These are phyloP conservation scores for Panagrolaimus sp. DNA, from an alignment of 1,140 invertebrate genomes.

Conservation along the genomic window DNA sequence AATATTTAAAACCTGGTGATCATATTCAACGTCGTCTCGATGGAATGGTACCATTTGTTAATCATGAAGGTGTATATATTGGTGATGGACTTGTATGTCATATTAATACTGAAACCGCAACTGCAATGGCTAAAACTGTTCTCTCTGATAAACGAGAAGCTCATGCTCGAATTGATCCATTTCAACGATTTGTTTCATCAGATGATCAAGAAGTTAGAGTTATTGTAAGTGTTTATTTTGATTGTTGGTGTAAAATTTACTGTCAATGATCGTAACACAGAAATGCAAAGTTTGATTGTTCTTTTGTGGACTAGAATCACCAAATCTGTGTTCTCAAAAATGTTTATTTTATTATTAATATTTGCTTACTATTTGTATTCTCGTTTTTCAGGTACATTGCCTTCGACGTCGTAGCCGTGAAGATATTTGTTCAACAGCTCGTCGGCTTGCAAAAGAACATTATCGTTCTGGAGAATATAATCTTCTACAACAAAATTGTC, in stretches of 20 bases:
- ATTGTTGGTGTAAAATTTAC: not conserved
- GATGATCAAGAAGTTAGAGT: not conserved
- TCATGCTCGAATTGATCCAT: not conserved
- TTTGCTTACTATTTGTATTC: too few relatives aligned
- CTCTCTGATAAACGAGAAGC: not conserved
- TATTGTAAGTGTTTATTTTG: not conserved
- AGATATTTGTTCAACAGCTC: not conserved
- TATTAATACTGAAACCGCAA: not conserved
- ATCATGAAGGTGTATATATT: conserved; percentile 5
- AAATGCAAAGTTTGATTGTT: too few relatives aligned
- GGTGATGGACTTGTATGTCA: not conserved
- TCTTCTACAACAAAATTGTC: not conserved
- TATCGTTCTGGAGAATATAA: not conserved
- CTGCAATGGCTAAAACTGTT: not conserved
- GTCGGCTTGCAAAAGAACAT: not conserved
- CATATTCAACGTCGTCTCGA: not conserved
- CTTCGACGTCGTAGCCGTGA: not conserved
- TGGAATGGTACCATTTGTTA: not conserved
- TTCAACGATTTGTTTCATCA: not conserved
- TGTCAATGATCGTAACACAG: too few relatives aligned
- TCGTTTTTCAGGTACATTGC: not conserved
- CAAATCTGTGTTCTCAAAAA: too few relatives aligned
- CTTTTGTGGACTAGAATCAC: too few relatives aligned
- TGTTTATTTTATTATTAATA: too few relatives aligned
- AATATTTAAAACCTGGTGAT: not conserved